Evolutionary conservation across 1,140 invertebrate genomes (phyloP).

Genomic region (Danaus melanippus): DNA sequence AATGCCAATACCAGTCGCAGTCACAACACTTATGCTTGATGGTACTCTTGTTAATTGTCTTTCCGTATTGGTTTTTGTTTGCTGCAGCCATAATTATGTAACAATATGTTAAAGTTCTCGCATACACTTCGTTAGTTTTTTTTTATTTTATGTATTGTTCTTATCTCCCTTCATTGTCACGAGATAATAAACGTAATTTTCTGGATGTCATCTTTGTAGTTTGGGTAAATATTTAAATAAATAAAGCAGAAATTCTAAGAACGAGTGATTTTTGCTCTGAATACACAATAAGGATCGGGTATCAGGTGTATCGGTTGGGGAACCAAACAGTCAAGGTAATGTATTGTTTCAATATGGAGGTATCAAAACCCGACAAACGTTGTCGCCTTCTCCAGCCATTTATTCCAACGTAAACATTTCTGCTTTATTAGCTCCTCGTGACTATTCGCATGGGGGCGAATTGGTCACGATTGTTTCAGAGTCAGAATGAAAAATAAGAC

Average conservation of each 20-base stretch:
- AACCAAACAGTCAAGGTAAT: conserved; percentile 21
- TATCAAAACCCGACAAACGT: conserved; percentile 24
- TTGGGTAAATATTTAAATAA: neutral
- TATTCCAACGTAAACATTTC: conserved; percentile 19
- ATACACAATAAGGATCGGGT: conserved; percentile 22
- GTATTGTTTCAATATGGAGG: conserved; percentile 34
- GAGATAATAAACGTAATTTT: too few relatives aligned
- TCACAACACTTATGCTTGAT: too few relatives aligned
- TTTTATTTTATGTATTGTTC: too few relatives aligned
- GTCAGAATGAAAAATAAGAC: too few relatives aligned
- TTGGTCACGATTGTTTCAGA: conserved; percentile 18
- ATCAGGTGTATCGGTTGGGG: conserved; percentile 33
- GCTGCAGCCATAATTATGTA: too few relatives aligned
- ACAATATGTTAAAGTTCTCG: too few relatives aligned
- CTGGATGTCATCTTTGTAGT: too few relatives aligned
- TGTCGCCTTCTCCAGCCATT: conserved; percentile 20
- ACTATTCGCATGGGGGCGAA: conserved; percentile 17
- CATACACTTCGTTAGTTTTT: too few relatives aligned
- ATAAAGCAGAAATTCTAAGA: conserved; percentile 19
- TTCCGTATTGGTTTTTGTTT: too few relatives aligned
- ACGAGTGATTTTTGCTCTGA: conserved; percentile 23
- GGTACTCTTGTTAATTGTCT: too few relatives aligned
- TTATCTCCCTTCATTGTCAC: too few relatives aligned
- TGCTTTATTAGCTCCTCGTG: conserved; percentile 22
- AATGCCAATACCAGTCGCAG: too few relatives aligned